Conservation (phyloP, 2,888 invertebrate genomes). For the Pandemis heparana region DNA sequence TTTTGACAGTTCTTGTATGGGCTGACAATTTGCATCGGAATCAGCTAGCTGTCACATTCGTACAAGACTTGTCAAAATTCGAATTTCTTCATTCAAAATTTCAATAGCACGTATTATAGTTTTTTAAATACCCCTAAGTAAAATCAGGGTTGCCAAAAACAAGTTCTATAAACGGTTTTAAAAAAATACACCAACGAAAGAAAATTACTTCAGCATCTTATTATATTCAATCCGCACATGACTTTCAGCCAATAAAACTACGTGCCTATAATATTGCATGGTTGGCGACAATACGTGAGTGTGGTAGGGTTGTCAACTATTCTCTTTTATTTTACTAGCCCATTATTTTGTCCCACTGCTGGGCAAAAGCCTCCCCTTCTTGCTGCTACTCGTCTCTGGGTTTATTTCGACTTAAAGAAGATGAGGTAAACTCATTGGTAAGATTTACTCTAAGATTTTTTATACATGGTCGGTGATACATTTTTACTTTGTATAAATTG, state of each 20-base stretch:
- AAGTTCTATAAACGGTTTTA: not conserved
- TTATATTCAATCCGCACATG: constrained; percentile 41
- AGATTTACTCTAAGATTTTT: too few relatives aligned
- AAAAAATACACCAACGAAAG: not conserved
- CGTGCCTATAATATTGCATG: constrained; percentile 43
- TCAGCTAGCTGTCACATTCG: too few relatives aligned
- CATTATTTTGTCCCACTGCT: too few relatives aligned
- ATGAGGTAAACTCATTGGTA: too few relatives aligned
- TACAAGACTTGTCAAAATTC: too few relatives aligned
- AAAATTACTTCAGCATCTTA: constrained; percentile 24
- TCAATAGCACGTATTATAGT: not conserved
- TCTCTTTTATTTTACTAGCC: not conserved
- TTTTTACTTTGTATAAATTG: too few relatives aligned
- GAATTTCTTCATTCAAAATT: not conserved
- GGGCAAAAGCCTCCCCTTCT: too few relatives aligned
- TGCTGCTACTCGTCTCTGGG: too few relatives aligned
- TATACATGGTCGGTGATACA: too few relatives aligned
- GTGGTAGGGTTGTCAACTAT: constrained; percentile 21
- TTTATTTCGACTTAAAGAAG: too few relatives aligned
- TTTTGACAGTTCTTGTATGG: too few relatives aligned
- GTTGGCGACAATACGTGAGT: constrained; percentile 25
- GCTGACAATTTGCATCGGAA: too few relatives aligned
- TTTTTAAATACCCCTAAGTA: not conserved
- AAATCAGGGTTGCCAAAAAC: not conserved
- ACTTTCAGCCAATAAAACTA: constrained; percentile 42